Conservation (phyloP, 2,888 invertebrate species). For the Diadegma fenestrale region DNA sequence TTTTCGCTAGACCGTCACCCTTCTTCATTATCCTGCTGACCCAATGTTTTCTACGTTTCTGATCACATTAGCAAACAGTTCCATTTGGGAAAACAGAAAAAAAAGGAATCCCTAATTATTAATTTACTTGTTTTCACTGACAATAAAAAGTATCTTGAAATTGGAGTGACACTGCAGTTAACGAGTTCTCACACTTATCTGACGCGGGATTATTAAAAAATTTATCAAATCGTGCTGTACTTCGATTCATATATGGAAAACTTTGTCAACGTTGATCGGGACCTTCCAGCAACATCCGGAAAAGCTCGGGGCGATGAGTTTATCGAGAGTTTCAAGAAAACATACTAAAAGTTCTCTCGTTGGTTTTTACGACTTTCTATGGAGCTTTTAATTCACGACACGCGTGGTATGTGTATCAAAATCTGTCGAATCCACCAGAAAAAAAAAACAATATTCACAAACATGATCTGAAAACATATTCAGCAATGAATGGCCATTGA, state of each 20-base stretch:
- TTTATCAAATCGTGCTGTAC: neutral
- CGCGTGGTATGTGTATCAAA: neutral
- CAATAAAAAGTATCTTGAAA: neutral
- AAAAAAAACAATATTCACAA: neutral
- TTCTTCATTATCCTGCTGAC: constrained; percentile 26
- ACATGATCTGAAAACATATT: neutral
- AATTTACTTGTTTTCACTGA: neutral
- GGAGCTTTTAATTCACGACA: neutral
- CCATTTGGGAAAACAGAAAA: neutral
- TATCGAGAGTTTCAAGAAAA: neutral
- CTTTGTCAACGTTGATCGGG: neutral
- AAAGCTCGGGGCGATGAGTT: neutral
- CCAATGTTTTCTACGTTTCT: neutral
- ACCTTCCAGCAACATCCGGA: neutral
- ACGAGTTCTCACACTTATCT: neutral
- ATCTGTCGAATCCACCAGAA: neutral
- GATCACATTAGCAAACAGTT: neutral
- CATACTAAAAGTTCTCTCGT: neutral
- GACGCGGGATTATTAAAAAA: neutral
- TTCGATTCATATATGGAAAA: neutral
- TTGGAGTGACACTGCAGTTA: neutral
- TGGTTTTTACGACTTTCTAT: neutral
- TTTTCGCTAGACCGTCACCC: constrained; percentile 1
- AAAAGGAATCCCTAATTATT: neutral
- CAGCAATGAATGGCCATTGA: neutral